Base-by-base conservation (phyloP, 2,797 vertebrate species). In the Silurus lanzhouensis region DNA sequence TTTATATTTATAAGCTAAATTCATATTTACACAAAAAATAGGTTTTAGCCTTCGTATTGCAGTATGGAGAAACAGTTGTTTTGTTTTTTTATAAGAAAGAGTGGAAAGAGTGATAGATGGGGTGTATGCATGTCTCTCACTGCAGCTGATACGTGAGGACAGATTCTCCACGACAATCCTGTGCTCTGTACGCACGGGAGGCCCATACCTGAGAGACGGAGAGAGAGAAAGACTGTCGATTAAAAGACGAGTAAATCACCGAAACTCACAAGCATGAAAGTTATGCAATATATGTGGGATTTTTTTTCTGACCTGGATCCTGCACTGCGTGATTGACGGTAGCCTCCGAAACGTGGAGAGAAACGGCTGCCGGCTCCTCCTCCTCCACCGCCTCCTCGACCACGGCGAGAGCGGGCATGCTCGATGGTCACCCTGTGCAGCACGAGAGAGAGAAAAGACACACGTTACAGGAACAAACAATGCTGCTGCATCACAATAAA, bases 81-180 rank as follows among this genome's bases (percentile, higher is more conserved):
- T 71, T n/a, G n/a, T 17, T 57, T 63, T n/a, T 44, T 48, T 46
- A 52, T 19, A 14, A 52, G 31, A 78, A 78, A 74, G 20, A 4
- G 58, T 55, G 52, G 58, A 82, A 15, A 75, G 60, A 60, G n/a
- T 57, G n/a, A 13, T 22, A 7, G 12, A 63, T 55, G 61, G 61
- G n/a, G 52, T 17, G 64, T 9, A 74, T 60, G 31, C 55, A 38
- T 58, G 48, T 83, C 87, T 90, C 96, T 95, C 95, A 98, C 97
- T 98, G 97, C 97, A 98, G 92, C 97, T 98, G 83, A 98, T 96
- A 38, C 97, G 95, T 4, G 97, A 97, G 0, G 97, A 98, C 44
- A 98, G 95, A 90, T 98, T 98, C 92, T 98, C 96, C 72, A 98
- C 97, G 88, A 98, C 95, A 88, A 98, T 95, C 82, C 97, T 96